Percentiles rank a stretch among this genome's conserved stretches.
phyloP scores from a whole-genome alignment of 2,888 invertebrate species.

The Ormyrus nitidulus region DNA sequence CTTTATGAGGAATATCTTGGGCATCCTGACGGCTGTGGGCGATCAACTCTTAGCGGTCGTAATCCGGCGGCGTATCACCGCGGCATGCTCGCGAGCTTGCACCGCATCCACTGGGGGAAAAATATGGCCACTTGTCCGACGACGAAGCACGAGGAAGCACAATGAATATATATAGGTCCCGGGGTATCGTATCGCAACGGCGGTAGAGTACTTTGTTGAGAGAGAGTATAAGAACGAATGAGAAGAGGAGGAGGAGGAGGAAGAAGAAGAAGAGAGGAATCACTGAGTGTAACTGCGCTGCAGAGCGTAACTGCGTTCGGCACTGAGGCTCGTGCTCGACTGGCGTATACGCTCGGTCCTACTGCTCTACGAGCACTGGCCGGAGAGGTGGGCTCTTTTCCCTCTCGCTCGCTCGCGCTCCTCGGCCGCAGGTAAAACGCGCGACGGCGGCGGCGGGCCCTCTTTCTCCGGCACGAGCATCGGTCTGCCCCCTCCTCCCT shows the following conservation, averaged over 20 bases:
- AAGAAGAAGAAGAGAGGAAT: too few species aligned
- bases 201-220: too few species aligned
- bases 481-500: conserved; percentile 33
- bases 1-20: conserved; percentile 95
- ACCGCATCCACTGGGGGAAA: too few species aligned
- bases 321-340: conserved; percentile 58
- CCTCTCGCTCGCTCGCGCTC: conserved; percentile 56
- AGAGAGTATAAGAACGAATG: too few species aligned
- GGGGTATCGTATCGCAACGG: too few species aligned
- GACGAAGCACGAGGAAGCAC: too few species aligned
- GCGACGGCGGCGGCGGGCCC: not conserved
- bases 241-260: too few species aligned
- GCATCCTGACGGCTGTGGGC: conserved; percentile 79
- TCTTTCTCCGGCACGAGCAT: conserved; percentile 9
- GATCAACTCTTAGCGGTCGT: too few species aligned
- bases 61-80: conserved; percentile 1
- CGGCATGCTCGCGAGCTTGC: not conserved
- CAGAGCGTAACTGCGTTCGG: conserved; percentile 29
- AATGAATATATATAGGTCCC: too few species aligned
- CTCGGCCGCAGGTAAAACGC: conserved; percentile 12
- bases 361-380: conserved; percentile 28
- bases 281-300: too few species aligned
- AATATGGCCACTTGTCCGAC: too few species aligned
- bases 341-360: conserved; percentile 40
- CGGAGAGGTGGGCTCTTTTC: not conserved